A percentile compares a stretch with the other conserved stretches of the same genome.
Evolutionary conservation across 2,113 vertebrate genomes (phyloP).

Genomic region (Piprites chloris): DNA sequence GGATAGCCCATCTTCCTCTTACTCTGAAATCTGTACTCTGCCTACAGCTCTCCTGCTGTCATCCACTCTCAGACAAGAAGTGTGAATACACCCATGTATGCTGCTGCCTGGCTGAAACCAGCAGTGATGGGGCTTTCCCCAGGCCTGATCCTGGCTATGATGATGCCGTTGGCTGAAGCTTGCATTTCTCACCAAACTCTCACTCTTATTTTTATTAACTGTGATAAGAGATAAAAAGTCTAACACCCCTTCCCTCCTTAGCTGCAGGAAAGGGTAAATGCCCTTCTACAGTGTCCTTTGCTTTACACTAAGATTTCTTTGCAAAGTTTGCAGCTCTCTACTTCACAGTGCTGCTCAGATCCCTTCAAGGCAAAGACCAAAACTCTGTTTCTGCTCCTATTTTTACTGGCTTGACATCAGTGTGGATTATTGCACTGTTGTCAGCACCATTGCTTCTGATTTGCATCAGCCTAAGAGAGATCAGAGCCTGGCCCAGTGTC

Average conservation of each 20-base stretch:
- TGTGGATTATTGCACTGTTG: conserved; percentile 47
- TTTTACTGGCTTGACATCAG: conserved; percentile 63
- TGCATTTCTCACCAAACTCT: background rate
- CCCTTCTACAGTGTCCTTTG: background rate
- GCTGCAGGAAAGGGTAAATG: background rate
- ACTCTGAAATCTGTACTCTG: background rate
- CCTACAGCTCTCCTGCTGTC: background rate
- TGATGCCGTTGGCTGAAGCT: background rate
- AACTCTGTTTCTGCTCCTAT: conserved; percentile 33
- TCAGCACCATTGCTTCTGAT: conserved; percentile 61
- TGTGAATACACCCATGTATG: fast-evolving
- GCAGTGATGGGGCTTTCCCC: background rate
- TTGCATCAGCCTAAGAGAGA: conserved; percentile 55
- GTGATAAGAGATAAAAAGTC: background rate
- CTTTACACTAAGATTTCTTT: background rate
- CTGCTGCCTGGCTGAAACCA: background rate
- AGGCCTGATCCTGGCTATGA: background rate
- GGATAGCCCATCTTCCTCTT: background rate
- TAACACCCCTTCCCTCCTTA: background rate
- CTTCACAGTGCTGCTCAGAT: background rate
- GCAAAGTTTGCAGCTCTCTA: background rate
- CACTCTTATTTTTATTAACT: background rate
- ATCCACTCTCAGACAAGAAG: background rate
- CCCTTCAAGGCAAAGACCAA: conserved; percentile 42
- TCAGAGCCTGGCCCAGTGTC: conserved; percentile 45